Conservation (phyloP, 2,797 vertebrate species). For the Holocentrus rufus region DNA sequence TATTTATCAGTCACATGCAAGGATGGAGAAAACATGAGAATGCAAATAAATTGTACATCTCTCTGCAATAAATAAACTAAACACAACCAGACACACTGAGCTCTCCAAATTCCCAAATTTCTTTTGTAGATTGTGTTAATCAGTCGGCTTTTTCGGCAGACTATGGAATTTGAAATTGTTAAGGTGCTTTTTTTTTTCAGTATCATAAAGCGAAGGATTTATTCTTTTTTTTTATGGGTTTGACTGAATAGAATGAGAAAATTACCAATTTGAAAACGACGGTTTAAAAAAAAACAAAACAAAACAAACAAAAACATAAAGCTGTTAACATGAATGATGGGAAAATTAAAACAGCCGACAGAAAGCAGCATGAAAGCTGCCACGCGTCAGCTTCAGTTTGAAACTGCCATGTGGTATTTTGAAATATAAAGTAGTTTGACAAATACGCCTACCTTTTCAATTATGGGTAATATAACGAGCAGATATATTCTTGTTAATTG, state of each 20-base stretch:
- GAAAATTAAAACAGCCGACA: conserved; percentile 53
- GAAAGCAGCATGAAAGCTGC: conserved; percentile 53
- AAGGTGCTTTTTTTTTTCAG: conserved; percentile 47
- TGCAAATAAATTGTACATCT: conserved; percentile 2
- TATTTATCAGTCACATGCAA: neutral
- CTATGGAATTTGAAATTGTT: conserved; percentile 39
- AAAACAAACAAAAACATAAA: conserved; percentile 37
- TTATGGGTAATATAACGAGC: neutral
- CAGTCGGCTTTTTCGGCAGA: conserved; percentile 67
- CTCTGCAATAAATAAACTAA: neutral
- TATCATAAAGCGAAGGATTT: conserved; percentile 47
- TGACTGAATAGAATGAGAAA: conserved; percentile 54
- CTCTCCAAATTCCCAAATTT: conserved; percentile 57
- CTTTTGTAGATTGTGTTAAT: conserved; percentile 74
- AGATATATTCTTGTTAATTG: conserved; percentile 37
- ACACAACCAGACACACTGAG: conserved; percentile 9
- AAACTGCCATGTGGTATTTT: conserved; percentile 16
- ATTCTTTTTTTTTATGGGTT: conserved; percentile 44
- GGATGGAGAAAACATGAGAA: conserved; percentile 6
- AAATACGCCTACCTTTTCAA: conserved; percentile 46
- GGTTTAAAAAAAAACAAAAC: conserved; percentile 17
- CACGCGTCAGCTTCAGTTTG: conserved; percentile 17
- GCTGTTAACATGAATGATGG: conserved; percentile 60
- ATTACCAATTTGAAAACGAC: conserved; percentile 47
- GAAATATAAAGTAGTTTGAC: conserved; percentile 13